These are phyloP conservation scores for Tribolium castaneum DNA, from an alignment of 1,140 invertebrate species.

Conservation along the genomic window DNA sequence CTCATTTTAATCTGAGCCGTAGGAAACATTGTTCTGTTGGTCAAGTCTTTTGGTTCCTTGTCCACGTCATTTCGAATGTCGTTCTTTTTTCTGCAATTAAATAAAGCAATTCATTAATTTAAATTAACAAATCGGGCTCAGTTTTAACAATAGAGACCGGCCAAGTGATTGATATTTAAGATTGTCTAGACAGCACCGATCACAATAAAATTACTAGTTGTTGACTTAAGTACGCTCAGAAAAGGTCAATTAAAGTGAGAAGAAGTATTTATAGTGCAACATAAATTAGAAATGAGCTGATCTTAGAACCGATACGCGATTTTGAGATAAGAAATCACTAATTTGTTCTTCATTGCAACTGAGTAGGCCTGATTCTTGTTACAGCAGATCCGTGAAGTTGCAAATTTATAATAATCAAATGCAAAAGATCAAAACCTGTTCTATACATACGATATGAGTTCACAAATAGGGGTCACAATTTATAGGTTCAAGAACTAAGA, in stretches of 20 bases:
- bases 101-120: constrained; percentile 43
- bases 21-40: constrained; percentile 71
- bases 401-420: neutral
- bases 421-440: neutral
- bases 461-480: no score
- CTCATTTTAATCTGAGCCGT: constrained; percentile 76
- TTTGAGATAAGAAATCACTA: neutral
- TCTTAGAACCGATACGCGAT: neutral
- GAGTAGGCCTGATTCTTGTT: neutral
- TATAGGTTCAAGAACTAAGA: no score
- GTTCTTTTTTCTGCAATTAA: constrained; percentile 65
- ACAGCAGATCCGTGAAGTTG: neutral
- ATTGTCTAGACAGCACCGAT: constrained; percentile 21
- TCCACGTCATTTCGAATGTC: constrained; percentile 70
- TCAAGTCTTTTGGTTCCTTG: constrained; percentile 73
- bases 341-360: neutral
- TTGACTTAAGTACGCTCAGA: constrained; percentile 2
- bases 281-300: neutral
- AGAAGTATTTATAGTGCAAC: constrained; percentile 7
- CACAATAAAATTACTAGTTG: constrained; percentile 13
- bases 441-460: neutral
- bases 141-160: constrained; percentile 1
- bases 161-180: neutral
- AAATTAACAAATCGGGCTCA: neutral
- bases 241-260: constrained; percentile 21